These are phyloP conservation scores for Gymnoscopelus microlampas DNA, from an alignment of 2,797 vertebrate genomes.

Conservation along the genomic window DNA sequence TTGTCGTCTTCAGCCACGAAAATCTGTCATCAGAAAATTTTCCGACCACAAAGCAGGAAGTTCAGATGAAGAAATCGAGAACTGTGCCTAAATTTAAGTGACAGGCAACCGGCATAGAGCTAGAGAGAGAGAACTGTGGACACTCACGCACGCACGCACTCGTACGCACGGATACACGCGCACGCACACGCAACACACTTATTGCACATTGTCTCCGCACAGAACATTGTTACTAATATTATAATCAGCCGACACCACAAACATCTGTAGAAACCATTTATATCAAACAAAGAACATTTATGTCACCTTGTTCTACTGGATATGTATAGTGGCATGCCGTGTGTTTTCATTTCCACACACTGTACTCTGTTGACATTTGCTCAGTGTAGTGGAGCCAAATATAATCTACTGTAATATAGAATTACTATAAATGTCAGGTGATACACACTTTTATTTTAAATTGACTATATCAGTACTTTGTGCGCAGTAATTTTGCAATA, in stretches of 20 bases:
- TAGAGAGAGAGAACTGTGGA: constrained; percentile 7
- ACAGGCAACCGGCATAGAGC: constrained; percentile 37
- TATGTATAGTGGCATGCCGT: background rate
- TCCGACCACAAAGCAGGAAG: constrained; percentile 95
- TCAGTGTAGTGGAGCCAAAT: background rate
- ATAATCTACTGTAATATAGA: no score
- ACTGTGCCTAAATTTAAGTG: constrained; percentile 79
- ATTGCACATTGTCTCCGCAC: background rate
- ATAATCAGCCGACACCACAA: background rate
- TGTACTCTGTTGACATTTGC: background rate
- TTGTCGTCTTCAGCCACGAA: constrained; percentile 82
- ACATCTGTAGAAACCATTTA: constrained; percentile 24
- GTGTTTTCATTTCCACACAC: constrained; percentile 36
- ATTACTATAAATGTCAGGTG: no score
- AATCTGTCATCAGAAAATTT: constrained; percentile 89
- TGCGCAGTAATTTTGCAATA: no score
- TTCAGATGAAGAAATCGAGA: constrained; percentile 86
- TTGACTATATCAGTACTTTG: no score
- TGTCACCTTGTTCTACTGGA: background rate
- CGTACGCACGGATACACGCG: background rate
- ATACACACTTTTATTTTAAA: no score
- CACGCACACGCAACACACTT: constrained; percentile 11
- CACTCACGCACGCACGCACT: constrained; percentile 32
- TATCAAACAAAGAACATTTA: background rate
- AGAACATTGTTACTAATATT: constrained; percentile 19